phyloP scores from a whole-genome alignment of 2,888 invertebrate species.

The Peribatodes rhomboidaria region DNA sequence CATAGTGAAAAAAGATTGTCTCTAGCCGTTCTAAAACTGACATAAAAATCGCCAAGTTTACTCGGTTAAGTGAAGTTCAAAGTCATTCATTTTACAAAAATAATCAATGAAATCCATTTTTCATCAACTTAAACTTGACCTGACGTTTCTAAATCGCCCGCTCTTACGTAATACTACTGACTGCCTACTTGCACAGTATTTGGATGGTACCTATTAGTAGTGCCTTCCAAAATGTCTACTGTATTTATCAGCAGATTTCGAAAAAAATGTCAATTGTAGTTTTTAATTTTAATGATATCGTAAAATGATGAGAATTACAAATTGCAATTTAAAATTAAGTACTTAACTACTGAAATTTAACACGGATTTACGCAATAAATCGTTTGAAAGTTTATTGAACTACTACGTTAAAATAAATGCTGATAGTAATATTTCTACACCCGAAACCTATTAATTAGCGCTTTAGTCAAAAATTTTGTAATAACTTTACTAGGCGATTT shows the following conservation, averaged over 20 bases:
- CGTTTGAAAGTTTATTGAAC: no score
- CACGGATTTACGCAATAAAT: no score
- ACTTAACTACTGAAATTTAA: no score
- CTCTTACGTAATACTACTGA: constrained; percentile 1
- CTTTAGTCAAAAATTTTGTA: no score
- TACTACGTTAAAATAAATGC: no score
- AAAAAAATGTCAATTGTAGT: neutral
- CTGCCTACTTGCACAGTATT: neutral
- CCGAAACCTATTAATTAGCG: no score
- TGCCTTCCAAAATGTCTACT: neutral
- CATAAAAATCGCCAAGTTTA: neutral
- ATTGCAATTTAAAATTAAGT: no score
- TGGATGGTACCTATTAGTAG: neutral
- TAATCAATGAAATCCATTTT: neutral
- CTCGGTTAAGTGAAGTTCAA: neutral
- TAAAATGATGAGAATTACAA: no score
- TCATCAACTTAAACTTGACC: neutral
- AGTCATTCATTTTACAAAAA: neutral
- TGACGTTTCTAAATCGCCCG: neutral
- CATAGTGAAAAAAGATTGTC: neutral
- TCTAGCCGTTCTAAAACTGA: neutral
- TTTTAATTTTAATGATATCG: no score
- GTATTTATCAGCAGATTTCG: neutral
- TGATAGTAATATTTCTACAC: no score
- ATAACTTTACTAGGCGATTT: no score